Conservation (phyloP, 1,140 invertebrate species). For the Cepaea nemoralis region DNA sequence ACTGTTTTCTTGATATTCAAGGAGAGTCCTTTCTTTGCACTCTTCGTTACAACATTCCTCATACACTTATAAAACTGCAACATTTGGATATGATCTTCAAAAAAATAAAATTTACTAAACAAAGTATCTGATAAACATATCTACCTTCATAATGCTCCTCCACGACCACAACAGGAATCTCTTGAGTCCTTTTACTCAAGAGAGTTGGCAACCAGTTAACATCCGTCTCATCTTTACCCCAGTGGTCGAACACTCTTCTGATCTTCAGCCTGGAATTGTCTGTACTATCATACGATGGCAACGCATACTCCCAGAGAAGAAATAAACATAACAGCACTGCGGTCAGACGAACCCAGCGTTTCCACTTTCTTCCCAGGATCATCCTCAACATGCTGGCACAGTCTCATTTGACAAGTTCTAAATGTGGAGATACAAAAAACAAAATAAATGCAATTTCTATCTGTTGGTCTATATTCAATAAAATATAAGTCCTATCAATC, state of each 20-base stretch:
- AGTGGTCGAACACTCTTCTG: background rate
- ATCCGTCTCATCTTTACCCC: constrained; percentile 3
- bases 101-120: too few species aligned
- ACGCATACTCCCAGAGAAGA: background rate
- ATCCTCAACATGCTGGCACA: background rate
- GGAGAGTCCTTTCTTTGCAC: too few species aligned
- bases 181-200: background rate
- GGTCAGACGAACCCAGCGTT: background rate
- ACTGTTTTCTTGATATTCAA: too few species aligned
- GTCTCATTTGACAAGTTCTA: background rate
- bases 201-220: constrained; percentile 15
- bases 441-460: too few species aligned
- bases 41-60: too few species aligned
- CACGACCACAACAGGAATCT: constrained; percentile 27
- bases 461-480: too few species aligned
- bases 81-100: too few species aligned
- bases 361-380: background rate
- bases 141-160: constrained; percentile 40
- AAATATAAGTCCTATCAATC: too few species aligned
- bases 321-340: background rate
- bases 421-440: background rate
- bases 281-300: background rate
- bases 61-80: too few species aligned
- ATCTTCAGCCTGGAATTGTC: background rate
- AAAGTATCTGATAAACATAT: too few species aligned